These are phyloP conservation scores for Actinia tenebrosa DNA, from an alignment of 64 coral and sea anemone species.

Conservation along the genomic window DNA sequence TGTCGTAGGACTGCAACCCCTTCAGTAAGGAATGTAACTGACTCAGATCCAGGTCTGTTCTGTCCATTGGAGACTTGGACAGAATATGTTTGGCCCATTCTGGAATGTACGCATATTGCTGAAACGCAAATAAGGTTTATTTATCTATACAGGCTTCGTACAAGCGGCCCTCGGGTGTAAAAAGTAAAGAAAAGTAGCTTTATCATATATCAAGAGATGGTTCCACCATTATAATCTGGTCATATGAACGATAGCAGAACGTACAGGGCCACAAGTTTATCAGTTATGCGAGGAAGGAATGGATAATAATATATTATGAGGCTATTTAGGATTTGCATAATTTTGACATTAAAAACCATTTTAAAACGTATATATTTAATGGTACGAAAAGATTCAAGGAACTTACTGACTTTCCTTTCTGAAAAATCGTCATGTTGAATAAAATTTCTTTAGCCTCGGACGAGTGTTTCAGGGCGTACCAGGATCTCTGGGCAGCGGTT, in stretches of 20 bases:
- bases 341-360: background rate
- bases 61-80: conserved; percentile 71
- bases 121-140: background rate
- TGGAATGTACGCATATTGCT: conserved; percentile 98
- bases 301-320: too few species aligned
- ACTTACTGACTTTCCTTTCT: conserved; percentile 83
- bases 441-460: conserved; percentile 74
- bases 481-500: conserved; percentile 77
- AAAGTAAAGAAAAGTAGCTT: too few species aligned
- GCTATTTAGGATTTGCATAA: background rate
- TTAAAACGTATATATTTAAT: background rate
- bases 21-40: conserved; percentile 77
- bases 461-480: conserved; percentile 53
- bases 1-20: conserved; percentile 75
- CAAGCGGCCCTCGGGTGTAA: too few species aligned
- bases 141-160: too few species aligned
- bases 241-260: too few species aligned
- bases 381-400: background rate
- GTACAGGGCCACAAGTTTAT: too few species aligned
- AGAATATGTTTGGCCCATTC: conserved; percentile 77
- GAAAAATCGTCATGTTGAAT: conserved; percentile 71
- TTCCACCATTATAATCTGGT: too few species aligned
- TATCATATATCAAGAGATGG: too few species aligned
- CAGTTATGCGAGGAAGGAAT: too few species aligned
- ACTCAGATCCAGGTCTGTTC: conserved; percentile 65